Conservation (phyloP, 2,888 invertebrate species). For the Drosophila anomalata region DNA sequence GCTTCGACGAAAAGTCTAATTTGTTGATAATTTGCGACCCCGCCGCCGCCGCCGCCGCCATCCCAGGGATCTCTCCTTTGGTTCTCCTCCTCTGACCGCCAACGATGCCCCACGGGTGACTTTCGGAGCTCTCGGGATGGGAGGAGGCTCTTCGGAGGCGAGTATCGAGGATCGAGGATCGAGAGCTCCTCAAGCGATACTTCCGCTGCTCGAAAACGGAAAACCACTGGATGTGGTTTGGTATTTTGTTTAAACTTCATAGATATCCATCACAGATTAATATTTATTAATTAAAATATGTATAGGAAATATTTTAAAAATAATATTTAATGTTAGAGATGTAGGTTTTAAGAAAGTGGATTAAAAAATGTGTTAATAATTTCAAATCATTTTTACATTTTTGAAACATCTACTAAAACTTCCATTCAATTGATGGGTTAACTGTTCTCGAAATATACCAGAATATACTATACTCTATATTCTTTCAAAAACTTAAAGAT, state of each 20-base stretch:
- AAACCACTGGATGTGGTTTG: neutral
- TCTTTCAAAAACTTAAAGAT: too few relatives aligned
- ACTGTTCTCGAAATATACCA: too few relatives aligned
- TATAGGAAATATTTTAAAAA: neutral
- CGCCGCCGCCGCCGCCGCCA: constrained; percentile 32
- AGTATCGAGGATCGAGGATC: neutral
- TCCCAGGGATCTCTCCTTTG: neutral
- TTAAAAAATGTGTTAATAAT: too few relatives aligned
- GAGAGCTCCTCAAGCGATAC: constrained; percentile 17
- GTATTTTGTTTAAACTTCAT: neutral
- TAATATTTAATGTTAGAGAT: too few relatives aligned
- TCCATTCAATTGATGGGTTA: too few relatives aligned
- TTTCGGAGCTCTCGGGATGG: constrained; percentile 32
- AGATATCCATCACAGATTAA: neutral
- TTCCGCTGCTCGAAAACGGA: constrained; percentile 7
- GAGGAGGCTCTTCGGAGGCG: neutral
- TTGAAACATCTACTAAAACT: too few relatives aligned
- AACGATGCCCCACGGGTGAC: constrained; percentile 71
- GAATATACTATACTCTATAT: too few relatives aligned
- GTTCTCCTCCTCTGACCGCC: constrained; percentile 58
- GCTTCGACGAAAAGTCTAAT: constrained; percentile 80
- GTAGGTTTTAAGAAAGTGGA: too few relatives aligned
- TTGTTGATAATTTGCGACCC: constrained; percentile 82
- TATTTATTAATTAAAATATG: neutral
- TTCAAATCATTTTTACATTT: too few relatives aligned